These are phyloP conservation scores for Uropetala carovei DNA, from an alignment of 2,888 invertebrate genomes.

Conservation along the genomic window DNA sequence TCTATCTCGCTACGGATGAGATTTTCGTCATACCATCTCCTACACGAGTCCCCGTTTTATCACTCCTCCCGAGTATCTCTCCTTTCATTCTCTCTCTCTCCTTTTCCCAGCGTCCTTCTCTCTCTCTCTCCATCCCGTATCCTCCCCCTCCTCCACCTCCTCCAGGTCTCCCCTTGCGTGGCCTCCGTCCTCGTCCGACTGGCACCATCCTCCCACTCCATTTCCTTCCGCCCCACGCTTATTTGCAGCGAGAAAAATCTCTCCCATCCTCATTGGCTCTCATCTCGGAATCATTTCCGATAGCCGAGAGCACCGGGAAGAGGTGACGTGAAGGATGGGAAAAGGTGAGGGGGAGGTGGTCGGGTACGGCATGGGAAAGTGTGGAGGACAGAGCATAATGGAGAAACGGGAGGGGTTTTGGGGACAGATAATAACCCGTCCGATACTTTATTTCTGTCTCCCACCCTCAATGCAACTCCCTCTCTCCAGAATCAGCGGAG, in stretches of 20 bases:
- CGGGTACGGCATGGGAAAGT: too few relatives aligned
- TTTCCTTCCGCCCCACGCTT: slow-evolving; percentile 17
- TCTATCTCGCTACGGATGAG: slow-evolving; percentile 5
- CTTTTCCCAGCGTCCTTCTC: background rate
- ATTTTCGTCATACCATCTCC: slow-evolving; percentile 29
- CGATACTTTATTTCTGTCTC: background rate
- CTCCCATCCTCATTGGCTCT: background rate
- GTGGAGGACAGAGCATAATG: too few relatives aligned
- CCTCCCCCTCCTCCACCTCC: too few relatives aligned
- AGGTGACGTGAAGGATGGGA: background rate
- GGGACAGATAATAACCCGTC: background rate
- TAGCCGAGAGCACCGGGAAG: background rate
- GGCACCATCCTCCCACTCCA: background rate
- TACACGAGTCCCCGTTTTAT: background rate
- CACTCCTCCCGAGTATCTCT: background rate
- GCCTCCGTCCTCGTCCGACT: background rate
- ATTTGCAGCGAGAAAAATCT: background rate
- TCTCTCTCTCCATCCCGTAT: too few relatives aligned
- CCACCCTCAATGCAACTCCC: background rate
- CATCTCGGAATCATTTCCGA: slow-evolving; percentile 14
- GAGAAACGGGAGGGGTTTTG: too few relatives aligned
- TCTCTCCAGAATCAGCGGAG: background rate
- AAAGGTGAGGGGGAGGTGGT: background rate
- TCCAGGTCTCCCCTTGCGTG: background rate
- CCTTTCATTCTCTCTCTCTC: background rate